Evolutionary conservation across 2,888 invertebrate species (phyloP).

Genomic region (Willowsia nigromaculata): DNA sequence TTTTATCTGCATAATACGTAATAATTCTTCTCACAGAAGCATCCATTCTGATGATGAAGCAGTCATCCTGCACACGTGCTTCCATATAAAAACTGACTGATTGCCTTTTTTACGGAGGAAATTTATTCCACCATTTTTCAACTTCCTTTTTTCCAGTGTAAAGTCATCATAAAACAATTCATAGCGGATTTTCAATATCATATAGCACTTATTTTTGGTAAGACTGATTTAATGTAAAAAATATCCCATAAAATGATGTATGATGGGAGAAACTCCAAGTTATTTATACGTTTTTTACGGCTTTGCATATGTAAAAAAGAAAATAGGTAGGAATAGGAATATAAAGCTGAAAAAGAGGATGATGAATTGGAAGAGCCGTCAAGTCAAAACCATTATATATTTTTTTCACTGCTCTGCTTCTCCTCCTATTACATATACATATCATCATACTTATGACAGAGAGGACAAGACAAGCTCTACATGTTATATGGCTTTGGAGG

Average conservation of each 20-base stretch:
- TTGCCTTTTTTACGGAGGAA: background rate
- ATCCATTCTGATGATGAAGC: no score
- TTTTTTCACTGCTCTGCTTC: background rate
- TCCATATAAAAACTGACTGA: background rate
- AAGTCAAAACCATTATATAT: constrained; percentile 42
- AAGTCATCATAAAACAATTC: background rate
- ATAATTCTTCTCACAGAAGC: background rate
- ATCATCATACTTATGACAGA: background rate
- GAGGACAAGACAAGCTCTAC: background rate
- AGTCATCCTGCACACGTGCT: no score
- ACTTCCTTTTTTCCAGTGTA: background rate
- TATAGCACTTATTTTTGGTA: background rate
- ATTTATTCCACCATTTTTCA: background rate
- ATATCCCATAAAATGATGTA: no score
- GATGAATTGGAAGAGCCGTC: constrained; percentile 65
- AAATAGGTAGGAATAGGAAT: background rate
- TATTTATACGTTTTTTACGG: background rate
- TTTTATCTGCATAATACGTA: constrained; percentile 59
- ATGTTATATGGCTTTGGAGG: background rate
- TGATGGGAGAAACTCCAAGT: background rate
- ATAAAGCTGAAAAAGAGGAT: constrained; percentile 7
- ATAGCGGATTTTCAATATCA: background rate
- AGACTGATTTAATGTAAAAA: constrained; percentile 17
- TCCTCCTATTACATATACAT: background rate
- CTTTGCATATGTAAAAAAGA: background rate